Base-by-base conservation (phyloP, 2,888 invertebrate genomes). In the Chaitophorus viminalis region DNA sequence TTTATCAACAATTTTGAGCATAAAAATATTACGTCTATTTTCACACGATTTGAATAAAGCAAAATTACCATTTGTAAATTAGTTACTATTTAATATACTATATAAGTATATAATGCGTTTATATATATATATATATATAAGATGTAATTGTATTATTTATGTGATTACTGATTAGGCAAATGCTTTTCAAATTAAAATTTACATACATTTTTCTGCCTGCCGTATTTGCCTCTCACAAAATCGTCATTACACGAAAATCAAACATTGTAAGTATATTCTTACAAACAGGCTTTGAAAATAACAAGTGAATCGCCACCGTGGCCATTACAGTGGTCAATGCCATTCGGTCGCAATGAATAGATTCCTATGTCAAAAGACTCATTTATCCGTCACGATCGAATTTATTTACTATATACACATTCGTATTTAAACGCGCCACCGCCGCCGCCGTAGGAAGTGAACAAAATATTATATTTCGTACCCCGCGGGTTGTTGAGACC, bases 291-390 rank as follows among this genome's bases (percentile, higher is more conserved):
- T 75, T 29, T 65, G 33, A 39, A 75, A n/a, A 60, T 31, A 25
- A 60, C 39, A 25, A 39, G 18, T 65, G 36, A 75, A 74, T 31
- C 33, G 33, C 11, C 31, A 21, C 14, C 46, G 60, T 60, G 25
- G 1, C 5, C 60, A n/a, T n/a, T n/a, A n/a, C 6, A 54, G 72
- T 82, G 82, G 82, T 75, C 83, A 83, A 83, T 83, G 75, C 31
- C 83, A 9, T 76, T 76, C 31, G 31, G 25, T 65, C 36, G 31
- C 39, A 65, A 65, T 31, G 74, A 70, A 70, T 75, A 36, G 9
- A 60, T 60, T 83, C 60, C 31, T 65, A 33, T 29, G n/a, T 60
- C 54, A 82, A 74, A 33, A 82, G 18, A 21, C 74, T 39, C 39
- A 60, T 83, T 75, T 65, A 76, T 84, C 76, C 65, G 65, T 68